phyloP scores from a whole-genome alignment of 2,113 vertebrate genomes.

The Rhea pennata region DNA sequence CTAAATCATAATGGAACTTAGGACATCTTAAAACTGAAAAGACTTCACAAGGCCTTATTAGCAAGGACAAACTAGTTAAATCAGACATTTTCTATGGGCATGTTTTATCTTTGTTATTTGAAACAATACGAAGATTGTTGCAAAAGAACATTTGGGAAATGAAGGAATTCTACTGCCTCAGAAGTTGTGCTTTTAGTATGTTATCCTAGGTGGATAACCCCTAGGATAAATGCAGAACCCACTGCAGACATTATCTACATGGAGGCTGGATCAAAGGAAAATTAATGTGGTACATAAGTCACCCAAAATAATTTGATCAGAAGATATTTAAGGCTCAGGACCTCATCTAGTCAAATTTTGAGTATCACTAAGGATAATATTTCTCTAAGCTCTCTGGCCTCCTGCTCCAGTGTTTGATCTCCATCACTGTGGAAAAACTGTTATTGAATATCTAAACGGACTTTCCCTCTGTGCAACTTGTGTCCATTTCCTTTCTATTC shows the following conservation, averaged over 20 bases:
- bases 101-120: slow-evolving; percentile 61
- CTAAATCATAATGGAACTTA: slow-evolving; percentile 59
- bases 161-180: background rate
- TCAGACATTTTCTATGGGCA: slow-evolving; percentile 21
- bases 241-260: background rate
- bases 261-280: slow-evolving; percentile 30
- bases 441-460: background rate
- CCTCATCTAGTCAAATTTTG: background rate
- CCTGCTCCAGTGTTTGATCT: background rate
- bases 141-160: background rate
- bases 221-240: slow-evolving; percentile 5
- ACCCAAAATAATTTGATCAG: slow-evolving; percentile 9
- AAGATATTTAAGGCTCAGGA: background rate
- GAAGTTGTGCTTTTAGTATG: background rate
- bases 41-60: slow-evolving; percentile 25
- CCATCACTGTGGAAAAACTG: background rate
- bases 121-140: slow-evolving; percentile 45
- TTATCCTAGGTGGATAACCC: background rate
- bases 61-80: slow-evolving; percentile 58
- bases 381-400: background rate
- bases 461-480: accelerated
- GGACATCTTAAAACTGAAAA: slow-evolving; percentile 43
- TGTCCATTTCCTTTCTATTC: background rate
- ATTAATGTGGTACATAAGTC: background rate
- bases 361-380: background rate